Evolutionary conservation across 2,797 vertebrate genomes (phyloP), one percentile per base, ranked within the genome.

Genomic region (Pseudochaenichthys georgianus): DNA sequence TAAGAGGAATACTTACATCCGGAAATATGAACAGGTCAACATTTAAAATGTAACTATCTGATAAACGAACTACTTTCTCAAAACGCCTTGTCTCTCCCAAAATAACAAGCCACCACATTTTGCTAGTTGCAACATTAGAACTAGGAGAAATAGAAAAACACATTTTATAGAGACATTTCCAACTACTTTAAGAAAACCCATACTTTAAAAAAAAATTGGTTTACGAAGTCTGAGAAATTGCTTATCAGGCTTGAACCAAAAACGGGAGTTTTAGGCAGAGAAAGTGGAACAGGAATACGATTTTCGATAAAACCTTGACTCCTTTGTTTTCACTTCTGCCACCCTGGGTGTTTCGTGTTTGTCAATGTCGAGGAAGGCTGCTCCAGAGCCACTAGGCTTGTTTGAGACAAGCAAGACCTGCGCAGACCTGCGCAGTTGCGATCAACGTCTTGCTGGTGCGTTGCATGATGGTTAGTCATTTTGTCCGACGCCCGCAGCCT

Each of bases 321-420:
- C 21, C 7, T 17, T 11, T 5, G 1, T 23, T 59, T 60, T 66
- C 50, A 72, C 55, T 72, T 77, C 75, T 63, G 68, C 23, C 23
- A 28, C 3, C 23, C 23, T 28, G 23, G 23, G 23, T 23, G 23
- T 23, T 23, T 23, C 23, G 23, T 23, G 23, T 23, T 23, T 23
- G 0, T 23, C 23, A 23, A 23, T 23, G 21, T 23, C 2, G 21
- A 23, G 21, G 21, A 23, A 23, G 21, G 21, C 21, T 23, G 21
- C 21, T 23, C 21, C 21, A 23, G 21, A 23, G 21, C 21, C 21
- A n/a, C n/a, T n/a, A n/a, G n/a, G n/a, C n/a, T n/a, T n/a, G n/a
- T n/a, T n/a, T n/a, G n/a, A n/a, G n/a, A n/a, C n/a, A n/a, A n/a
- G n/a, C n/a, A n/a, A n/a, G n/a, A n/a, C n/a, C n/a, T n/a, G n/a